Base-by-base conservation (phyloP, 2,888 invertebrate genomes). In the Dryomyza anilis region DNA sequence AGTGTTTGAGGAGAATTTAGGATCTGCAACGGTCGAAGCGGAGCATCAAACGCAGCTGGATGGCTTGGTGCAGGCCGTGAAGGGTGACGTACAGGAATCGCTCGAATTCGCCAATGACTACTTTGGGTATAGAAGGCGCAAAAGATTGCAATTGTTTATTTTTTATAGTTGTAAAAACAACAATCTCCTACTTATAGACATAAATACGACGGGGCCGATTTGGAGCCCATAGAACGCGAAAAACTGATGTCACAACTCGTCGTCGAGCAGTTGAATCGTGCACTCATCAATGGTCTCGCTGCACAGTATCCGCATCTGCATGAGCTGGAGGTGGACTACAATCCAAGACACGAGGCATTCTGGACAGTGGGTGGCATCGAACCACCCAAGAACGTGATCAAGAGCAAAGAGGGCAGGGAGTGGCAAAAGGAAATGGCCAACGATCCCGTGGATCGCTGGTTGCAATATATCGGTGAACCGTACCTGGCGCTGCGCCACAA, bases 321-420 rank as follows among this genome's bases (percentile, higher is more conserved):
- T 21, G 79, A 79, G 46, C 75, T 84, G 12, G 85, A 92, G 87
- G 81, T 91, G 33, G 95, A 95, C 80, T 85, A 88, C 74, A 87
- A 91, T 68, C 92, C 96, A 3, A 86, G 93, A 21, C 86, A 93
- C 72, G 93, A 95, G 85, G 91, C 95, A 27, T 93, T 92, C 81
- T 97, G 96, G 96, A 87, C 87, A 76, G 87, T 88, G 39, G 94
- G 94, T 59, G 92, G 93, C 59, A 87, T 91, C 71, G 80, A 87
- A 67, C 86, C 89, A 0, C 86, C 89, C 1, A 75, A 80, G 46
- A 74, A 72, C 43, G 79, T 86, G 0, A 74, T 84, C 1, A 84
- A 83, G 67, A 81, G 82, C 70, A 85, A 86, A 65, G 78, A 82
- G 68, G 76, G 84, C 53, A 76, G 74, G 8, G 67, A 73, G 30